Base-by-base conservation (phyloP, 2,888 invertebrate species). In the Lordiphosa andalusiaca region DNA sequence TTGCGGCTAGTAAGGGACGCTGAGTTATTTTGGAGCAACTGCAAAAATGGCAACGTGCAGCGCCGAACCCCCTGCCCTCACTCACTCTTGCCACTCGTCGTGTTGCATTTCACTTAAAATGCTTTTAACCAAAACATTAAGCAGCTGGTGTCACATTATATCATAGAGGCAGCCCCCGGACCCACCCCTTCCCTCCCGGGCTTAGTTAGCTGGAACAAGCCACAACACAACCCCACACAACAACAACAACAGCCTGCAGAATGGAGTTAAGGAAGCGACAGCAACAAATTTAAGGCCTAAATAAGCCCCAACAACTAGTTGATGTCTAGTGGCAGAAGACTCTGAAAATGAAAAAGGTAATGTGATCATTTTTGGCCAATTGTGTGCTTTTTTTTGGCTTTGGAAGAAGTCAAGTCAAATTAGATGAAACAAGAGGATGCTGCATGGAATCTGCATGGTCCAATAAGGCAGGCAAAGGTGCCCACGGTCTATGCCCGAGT, bases 91-190 rank as follows among this genome's bases (percentile, higher is more conserved):
- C 6, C n/a, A 35, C 30, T 16, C 56, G 57, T 52, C 57, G 52
- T 59, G 67, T 60, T 73, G 76, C 80, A 83, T 76, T 83, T 83
- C 76, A 78, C 77, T 83, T 78, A 83, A 83, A 78, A 78, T 73
- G 77, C 77, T 78, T 78, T 78, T 83, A 78, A 83, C 83, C 77
- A 83, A 83, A 83, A 83, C 83, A 83, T 80, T 83, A 83, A 83
- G 76, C 77, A 78, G 77, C 77, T 83, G 77, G 83, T 83, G 83
- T 80, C 80, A 82, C 76, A 78, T 78, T 77, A 82, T 75, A 73
- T 78, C 82, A 82, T 64, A 61, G 53, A 57, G 21, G 12, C 40
- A 50, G 36, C 49, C 35, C 30, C 30, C 25, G 6, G 59, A 64
- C 59, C 59, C 52, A 63, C 56, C 9, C 30, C 30, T 6, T 6